These are phyloP conservation scores for Perdita meconis DNA, from an alignment of 2,888 invertebrate genomes.

Conservation along the genomic window DNA sequence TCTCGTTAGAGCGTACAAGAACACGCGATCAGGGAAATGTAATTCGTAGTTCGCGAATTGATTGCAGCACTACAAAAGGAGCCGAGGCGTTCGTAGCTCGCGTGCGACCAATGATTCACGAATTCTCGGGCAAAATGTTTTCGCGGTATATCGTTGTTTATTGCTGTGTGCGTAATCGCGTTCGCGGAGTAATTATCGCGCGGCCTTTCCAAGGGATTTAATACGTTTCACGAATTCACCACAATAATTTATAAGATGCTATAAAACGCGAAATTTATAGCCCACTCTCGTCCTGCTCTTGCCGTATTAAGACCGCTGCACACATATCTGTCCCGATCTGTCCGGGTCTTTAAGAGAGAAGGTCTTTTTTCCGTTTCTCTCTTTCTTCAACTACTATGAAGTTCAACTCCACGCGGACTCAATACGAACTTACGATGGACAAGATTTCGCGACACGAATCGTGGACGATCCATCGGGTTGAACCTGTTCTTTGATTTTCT, in stretches of 20 bases:
- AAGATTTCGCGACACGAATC: constrained; percentile 30
- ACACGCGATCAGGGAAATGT: too few relatives aligned
- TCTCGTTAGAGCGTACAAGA: too few relatives aligned
- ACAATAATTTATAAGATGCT: constrained; percentile 30
- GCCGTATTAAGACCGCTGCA: not conserved
- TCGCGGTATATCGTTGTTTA: constrained; percentile 24
- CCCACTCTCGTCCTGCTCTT: not conserved
- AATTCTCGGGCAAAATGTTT: constrained; percentile 7
- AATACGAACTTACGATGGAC: constrained; percentile 25
- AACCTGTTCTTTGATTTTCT: constrained; percentile 49
- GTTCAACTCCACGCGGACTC: not conserved
- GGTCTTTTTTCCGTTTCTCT: too few relatives aligned
- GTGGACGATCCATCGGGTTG: constrained; percentile 23
- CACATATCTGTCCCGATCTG: too few relatives aligned
- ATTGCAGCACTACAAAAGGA: too few relatives aligned
- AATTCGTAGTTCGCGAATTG: not conserved
- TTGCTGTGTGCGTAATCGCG: constrained; percentile 5
- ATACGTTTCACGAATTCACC: constrained; percentile 25
- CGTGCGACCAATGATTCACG: constrained; percentile 26
- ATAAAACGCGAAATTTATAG: constrained; percentile 39
- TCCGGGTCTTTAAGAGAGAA: too few relatives aligned
- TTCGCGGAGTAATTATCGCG: constrained; percentile 31
- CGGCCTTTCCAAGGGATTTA: constrained; percentile 3
- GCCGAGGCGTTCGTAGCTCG: not conserved
- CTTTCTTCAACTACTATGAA: too few relatives aligned